phyloP scores from a whole-genome alignment of 2,888 invertebrate genomes.

The Pardosa pseudoannulata region DNA sequence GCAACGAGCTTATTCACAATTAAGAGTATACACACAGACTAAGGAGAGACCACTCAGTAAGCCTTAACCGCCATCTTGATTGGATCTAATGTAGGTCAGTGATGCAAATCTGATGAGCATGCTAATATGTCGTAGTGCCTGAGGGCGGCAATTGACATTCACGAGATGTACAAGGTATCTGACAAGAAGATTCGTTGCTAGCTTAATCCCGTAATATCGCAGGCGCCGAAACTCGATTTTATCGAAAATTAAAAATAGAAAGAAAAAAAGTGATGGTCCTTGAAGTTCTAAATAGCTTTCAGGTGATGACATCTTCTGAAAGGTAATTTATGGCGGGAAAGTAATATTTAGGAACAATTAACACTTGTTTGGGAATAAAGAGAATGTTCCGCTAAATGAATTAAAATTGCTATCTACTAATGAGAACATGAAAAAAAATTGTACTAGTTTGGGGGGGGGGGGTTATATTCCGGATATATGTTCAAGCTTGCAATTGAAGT shows the following conservation, averaged over 20 bases:
- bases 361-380: too few relatives aligned
- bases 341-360: too few relatives aligned
- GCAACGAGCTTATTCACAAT: too few relatives aligned
- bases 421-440: too few relatives aligned
- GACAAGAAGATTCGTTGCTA: neutral
- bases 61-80: neutral
- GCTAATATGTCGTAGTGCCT: neutral
- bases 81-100: slow-evolving; percentile 14
- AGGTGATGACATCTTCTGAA: too few relatives aligned
- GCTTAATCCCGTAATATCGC: neutral
- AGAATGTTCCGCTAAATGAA: too few relatives aligned
- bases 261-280: neutral
- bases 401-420: too few relatives aligned
- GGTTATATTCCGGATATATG: too few relatives aligned
- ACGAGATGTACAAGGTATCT: neutral
- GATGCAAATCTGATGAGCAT: slow-evolving; percentile 7
- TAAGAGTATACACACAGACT: neutral
- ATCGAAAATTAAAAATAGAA: neutral
- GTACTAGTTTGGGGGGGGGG: too few relatives aligned
- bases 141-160: neutral
- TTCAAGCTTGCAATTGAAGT: too few relatives aligned
- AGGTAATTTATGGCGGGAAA: too few relatives aligned
- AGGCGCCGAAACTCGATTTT: neutral
- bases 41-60: neutral
- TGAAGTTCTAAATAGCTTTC: too few relatives aligned